Base-by-base conservation (phyloP, 2,797 vertebrate genomes). In the Agapornis canus region DNA sequence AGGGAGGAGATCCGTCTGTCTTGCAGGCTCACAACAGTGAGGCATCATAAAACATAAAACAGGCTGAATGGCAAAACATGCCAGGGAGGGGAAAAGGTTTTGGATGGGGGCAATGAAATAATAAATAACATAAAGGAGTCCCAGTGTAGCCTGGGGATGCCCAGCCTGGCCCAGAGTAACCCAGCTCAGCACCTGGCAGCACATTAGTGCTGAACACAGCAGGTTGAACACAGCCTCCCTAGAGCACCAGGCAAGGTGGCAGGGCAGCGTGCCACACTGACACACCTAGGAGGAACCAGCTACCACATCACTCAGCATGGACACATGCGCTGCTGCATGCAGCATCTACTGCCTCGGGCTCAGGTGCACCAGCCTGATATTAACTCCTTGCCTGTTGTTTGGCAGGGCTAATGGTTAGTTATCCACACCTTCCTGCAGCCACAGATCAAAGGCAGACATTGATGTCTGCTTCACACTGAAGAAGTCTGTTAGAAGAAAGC, bases 101-200 rank as follows among this genome's bases (percentile, higher is more conserved):
- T 43, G 40, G 52, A 77, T 16, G 26, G 37, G 31, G 35, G 27
- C 6, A 12, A 48, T 31, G 9, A 80, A 26, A 57, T 25, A 35
- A 57, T 25, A 57, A 57, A 25, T 16, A 57, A 57, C 32, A 35
- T 57, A 57, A 35, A 57, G 56, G 48, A 94, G 70, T 19, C 47
- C 18, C 79, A 70, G 31, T 0, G 0, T 20, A 82, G 60, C 72
- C 84, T 31, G 48, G 21, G 79, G 78, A 80, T 29, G 75, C 40
- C 52, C 45, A 66, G 64, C 37, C 79, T 71, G 52, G 84, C 75
- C 43, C 31, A 29, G 54, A 71, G 63, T 77, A 52, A 49, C 76
- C 85, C 40, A 14, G 52, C 79, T 92, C 87, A 88, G 94, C 95
- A 94, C 32, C 96, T 87, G 94, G 94, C 78, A 90, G 73, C 32